These are phyloP conservation scores for Corvus cornix DNA, from an alignment of 2,113 vertebrate genomes.

Conservation along the genomic window DNA sequence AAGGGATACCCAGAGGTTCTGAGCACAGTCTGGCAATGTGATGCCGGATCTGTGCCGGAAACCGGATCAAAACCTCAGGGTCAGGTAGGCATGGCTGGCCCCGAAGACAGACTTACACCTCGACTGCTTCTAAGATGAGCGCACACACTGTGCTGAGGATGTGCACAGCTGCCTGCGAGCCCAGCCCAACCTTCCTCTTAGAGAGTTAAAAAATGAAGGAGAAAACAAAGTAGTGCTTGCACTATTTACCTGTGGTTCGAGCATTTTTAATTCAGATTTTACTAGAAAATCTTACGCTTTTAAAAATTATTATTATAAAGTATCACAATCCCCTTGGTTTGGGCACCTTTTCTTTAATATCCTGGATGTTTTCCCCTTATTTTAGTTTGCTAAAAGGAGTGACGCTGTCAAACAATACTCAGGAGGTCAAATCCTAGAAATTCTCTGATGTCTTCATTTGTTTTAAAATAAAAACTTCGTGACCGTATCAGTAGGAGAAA, in stretches of 20 bases:
- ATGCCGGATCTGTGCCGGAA: rapidly evolving
- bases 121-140: rapidly evolving
- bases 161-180: not conserved
- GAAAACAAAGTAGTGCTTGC: not conserved
- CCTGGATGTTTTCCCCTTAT: rapidly evolving
- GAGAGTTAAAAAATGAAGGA: not conserved
- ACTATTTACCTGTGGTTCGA: not conserved
- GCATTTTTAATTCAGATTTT: not conserved
- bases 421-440: constrained; percentile 28
- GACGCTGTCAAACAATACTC: not conserved
- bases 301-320: rapidly evolving
- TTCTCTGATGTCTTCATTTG: not conserved
- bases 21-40: no score
- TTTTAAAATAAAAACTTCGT: constrained; percentile 29
- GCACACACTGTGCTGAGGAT: no score
- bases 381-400: not conserved
- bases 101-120: not conserved
- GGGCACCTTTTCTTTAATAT: not conserved
- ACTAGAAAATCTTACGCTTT: rapidly evolving
- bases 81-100: not conserved
- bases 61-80: rapidly evolving
- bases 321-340: not conserved
- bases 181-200: no score
- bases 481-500: not conserved
- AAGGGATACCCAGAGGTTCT: not conserved